A percentile compares a stretch with the other conserved stretches of the same genome.
Conservation (phyloP, 23 tunicate genomes). For the Clavelina lepadiformis region DNA sequence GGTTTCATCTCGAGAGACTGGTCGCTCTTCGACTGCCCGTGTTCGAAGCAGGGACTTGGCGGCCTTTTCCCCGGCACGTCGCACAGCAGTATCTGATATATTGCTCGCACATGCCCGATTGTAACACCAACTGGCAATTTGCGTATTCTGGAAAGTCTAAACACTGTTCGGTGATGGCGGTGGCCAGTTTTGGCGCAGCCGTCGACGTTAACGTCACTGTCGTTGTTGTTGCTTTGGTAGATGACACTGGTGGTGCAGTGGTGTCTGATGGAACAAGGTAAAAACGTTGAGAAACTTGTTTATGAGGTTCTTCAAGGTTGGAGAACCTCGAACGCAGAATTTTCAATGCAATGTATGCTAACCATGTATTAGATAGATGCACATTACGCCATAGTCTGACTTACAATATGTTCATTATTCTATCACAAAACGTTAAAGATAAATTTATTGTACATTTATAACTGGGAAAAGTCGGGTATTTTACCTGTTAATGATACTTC, state of each 20-base stretch:
- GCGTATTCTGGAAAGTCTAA: constrained; percentile 4
- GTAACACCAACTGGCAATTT: constrained; percentile 18
- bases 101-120: constrained; percentile 17
- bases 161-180: neutral
- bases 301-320: neutral
- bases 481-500: constrained; percentile 1
- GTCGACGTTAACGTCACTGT: neutral
- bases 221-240: neutral
- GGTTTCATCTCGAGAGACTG: too few relatives aligned
- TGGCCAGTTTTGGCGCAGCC: neutral
- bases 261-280: neutral
- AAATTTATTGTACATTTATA: constrained; percentile 1
- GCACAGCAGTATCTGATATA: constrained; percentile 3
- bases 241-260: too few relatives aligned
- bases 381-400: too few relatives aligned
- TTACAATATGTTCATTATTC: too few relatives aligned
- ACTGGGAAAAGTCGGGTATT: too few relatives aligned
- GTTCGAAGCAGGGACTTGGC: too few relatives aligned
- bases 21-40: too few relatives aligned
- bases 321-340: too few relatives aligned
- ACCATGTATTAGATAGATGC: too few relatives aligned
- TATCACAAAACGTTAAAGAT: neutral
- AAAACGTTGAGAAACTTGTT: neutral
- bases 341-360: too few relatives aligned
- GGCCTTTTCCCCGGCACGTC: constrained; percentile 9